Conservation (phyloP, 2,888 invertebrate genomes). For the Synergus itoensis region DNA sequence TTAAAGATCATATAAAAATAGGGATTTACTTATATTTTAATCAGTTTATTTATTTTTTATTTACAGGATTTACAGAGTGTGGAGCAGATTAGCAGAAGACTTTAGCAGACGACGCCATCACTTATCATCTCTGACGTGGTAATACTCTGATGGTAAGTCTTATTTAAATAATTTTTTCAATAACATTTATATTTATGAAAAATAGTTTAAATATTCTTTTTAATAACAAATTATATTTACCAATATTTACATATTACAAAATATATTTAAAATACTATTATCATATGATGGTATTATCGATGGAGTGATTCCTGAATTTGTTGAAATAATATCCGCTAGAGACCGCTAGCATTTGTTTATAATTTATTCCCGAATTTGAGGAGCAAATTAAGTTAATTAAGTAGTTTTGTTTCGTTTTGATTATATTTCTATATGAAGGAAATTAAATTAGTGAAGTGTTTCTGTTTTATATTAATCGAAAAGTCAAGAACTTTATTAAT, state of each 20-base stretch:
- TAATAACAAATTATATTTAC: no score
- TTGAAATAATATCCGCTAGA: no score
- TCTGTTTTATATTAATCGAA: neutral
- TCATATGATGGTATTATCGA: no score
- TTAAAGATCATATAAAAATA: neutral
- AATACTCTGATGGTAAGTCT: neutral
- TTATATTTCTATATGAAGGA: neutral
- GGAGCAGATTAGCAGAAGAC: neutral
- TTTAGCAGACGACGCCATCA: conserved; percentile 2
- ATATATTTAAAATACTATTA: no score
- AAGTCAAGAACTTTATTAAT: no score
- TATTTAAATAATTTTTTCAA: no score
- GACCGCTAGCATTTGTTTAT: no score
- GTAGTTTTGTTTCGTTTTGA: neutral
- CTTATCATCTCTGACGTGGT: neutral
- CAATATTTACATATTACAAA: no score
- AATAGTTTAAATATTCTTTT: no score
- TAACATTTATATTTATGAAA: no score
- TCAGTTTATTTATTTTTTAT: neutral
- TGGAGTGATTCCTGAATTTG: no score
- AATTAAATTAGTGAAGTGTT: neutral
- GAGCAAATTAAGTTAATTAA: neutral
- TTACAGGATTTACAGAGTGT: neutral
- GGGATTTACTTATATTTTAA: neutral
- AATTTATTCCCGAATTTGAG: neutral